Conservation (phyloP, 2,888 invertebrate species). For the Dicyrtoma fusca region DNA sequence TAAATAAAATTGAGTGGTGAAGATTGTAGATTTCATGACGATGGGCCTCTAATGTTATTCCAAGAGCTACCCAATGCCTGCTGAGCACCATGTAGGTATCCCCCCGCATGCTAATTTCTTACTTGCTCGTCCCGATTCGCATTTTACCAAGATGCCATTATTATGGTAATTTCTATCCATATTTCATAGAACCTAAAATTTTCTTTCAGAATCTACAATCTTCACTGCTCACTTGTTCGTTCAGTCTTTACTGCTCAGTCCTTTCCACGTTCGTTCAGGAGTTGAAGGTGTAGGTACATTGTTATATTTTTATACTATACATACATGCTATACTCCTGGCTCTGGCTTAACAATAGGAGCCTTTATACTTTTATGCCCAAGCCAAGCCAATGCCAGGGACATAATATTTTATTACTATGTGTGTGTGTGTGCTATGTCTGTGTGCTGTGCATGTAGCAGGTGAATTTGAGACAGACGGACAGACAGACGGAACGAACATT, state of each 20-base stretch:
- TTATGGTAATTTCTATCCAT: conserved; percentile 53
- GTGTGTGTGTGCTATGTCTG: too few species aligned
- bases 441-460: too few species aligned
- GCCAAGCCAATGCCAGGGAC: too few species aligned
- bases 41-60: conserved; percentile 23
- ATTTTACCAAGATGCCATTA: conserved; percentile 48
- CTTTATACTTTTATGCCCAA: too few species aligned
- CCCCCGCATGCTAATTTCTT: conserved; percentile 31
- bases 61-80: conserved; percentile 31
- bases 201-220: conserved; percentile 13
- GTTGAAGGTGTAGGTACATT: too few species aligned
- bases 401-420: too few species aligned
- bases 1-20: conserved; percentile 27
- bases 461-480: neutral
- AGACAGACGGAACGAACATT: neutral
- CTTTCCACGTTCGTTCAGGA: neutral
- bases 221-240: neutral
- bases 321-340: too few species aligned
- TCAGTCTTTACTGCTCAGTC: neutral
- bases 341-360: too few species aligned
- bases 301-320: too few species aligned
- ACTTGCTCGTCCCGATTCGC: conserved; percentile 39
- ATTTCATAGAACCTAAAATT: conserved; percentile 43
- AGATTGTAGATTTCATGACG: conserved; percentile 33
- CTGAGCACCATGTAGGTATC: conserved; percentile 28